Conservation (phyloP, 2,888 invertebrate species). For the Diarsia rubi region DNA sequence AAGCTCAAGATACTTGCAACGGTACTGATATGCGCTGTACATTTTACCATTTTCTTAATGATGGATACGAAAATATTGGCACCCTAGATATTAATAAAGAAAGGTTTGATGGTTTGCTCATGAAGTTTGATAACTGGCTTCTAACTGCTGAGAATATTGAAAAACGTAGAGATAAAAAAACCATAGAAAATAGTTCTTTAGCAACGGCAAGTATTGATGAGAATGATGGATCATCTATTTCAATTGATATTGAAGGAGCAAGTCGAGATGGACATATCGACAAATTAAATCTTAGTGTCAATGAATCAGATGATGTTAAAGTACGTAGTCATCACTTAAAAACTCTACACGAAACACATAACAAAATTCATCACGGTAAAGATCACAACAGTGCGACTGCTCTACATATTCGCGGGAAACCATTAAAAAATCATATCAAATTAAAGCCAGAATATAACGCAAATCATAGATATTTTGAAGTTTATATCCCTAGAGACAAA, state of each 20-base stretch:
- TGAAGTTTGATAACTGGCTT: constrained; percentile 58
- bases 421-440: constrained; percentile 1
- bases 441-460: constrained; percentile 22
- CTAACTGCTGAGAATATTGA: constrained; percentile 28
- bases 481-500: constrained; percentile 33
- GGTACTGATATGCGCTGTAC: constrained; percentile 54
- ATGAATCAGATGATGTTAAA: neutral
- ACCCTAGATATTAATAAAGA: constrained; percentile 30
- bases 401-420: neutral
- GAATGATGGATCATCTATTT: neutral
- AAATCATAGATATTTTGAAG: constrained; percentile 32
- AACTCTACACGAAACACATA: neutral
- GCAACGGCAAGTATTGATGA: neutral
- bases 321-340: neutral
- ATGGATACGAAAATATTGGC: constrained; percentile 45
- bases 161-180: neutral
- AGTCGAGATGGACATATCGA: neutral
- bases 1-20: constrained; percentile 39
- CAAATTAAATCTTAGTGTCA: neutral
- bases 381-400: neutral
- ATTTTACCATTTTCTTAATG: constrained; percentile 42
- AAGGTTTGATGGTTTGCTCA: constrained; percentile 43
- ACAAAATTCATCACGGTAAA: constrained; percentile 5
- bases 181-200: neutral
- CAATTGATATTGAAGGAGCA: neutral